phyloP scores from a whole-genome alignment of 2,888 invertebrate species.

The Myathropa florea region DNA sequence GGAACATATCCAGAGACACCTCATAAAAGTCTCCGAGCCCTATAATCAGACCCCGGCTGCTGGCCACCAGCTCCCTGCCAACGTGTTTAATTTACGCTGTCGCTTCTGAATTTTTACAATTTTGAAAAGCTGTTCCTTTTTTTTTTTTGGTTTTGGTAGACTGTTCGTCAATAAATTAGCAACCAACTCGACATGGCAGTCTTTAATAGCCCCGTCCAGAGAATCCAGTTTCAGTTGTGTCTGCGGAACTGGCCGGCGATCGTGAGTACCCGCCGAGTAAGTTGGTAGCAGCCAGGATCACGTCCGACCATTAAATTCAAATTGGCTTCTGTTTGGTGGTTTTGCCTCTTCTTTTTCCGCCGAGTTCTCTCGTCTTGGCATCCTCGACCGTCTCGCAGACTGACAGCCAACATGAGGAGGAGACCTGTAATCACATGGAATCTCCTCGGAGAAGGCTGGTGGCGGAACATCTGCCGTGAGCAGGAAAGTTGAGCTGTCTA shows the following conservation, averaged over 20 bases:
- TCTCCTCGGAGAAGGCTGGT: conserved; percentile 48
- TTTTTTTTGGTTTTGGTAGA: background rate
- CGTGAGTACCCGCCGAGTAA: conserved; percentile 43
- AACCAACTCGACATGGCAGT: conserved; percentile 60
- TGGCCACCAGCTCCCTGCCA: conserved; percentile 19
- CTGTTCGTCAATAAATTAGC: conserved; percentile 58
- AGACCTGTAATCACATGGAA: conserved; percentile 60
- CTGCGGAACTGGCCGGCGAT: conserved; percentile 39
- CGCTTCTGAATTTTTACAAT: conserved; percentile 20
- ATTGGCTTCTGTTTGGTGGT: conserved; percentile 62
- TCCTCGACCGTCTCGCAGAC: background rate
- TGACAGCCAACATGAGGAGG: conserved; percentile 16
- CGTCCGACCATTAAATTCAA: conserved; percentile 62
- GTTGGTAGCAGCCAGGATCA: conserved; percentile 55
- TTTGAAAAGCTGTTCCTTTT: background rate
- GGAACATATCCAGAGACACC: conserved; percentile 66
- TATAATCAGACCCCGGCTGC: conserved; percentile 31
- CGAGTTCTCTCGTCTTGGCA: background rate
- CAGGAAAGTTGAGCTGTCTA: conserved; percentile 48
- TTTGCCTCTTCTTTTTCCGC: background rate
- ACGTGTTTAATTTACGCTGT: conserved; percentile 57
- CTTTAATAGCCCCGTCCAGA: conserved; percentile 35
- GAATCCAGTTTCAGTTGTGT: conserved; percentile 59
- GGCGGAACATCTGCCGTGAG: conserved; percentile 49
- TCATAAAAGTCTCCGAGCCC: conserved; percentile 49